These are phyloP conservation scores for Cyclophora punctaria DNA, from an alignment of 2,888 invertebrate genomes.

Conservation along the genomic window DNA sequence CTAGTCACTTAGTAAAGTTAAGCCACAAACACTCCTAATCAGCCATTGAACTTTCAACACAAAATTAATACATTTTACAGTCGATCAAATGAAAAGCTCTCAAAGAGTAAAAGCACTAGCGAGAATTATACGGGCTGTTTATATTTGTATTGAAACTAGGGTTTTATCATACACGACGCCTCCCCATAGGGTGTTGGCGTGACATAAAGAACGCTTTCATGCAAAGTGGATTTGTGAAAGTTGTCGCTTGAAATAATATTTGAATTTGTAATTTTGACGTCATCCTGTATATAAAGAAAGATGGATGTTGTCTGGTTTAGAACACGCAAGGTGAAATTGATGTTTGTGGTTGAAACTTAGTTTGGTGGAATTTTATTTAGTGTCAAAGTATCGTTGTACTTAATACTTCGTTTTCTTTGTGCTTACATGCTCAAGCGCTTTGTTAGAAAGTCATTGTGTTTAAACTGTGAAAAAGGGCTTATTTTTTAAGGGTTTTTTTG, in stretches of 20 bases:
- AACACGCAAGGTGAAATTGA: conserved; percentile 27
- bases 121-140: conserved; percentile 23
- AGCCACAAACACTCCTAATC: no score
- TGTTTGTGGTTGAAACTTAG: conserved; percentile 13
- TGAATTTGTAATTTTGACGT: conserved; percentile 62
- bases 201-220: conserved; percentile 56
- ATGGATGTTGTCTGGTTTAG: conserved; percentile 50
- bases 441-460: no score
- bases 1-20: no score
- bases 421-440: no score
- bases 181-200: conserved; percentile 35
- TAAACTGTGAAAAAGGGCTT: no score
- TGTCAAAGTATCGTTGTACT: no score
- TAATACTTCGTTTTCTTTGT: no score
- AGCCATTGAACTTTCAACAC: no score
- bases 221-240: conserved; percentile 60
- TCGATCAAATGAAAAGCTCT: no score
- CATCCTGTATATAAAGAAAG: conserved; percentile 37
- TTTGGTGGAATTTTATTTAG: no score
- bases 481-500: no score
- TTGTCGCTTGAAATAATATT: conserved; percentile 64
- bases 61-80: no score
- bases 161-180: conserved; percentile 21
- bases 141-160: conserved; percentile 34
- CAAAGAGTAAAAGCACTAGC: conserved; percentile 8